Evolutionary conservation across 2,113 vertebrate genomes (phyloP).

Genomic region (Aegotheles bennettii): DNA sequence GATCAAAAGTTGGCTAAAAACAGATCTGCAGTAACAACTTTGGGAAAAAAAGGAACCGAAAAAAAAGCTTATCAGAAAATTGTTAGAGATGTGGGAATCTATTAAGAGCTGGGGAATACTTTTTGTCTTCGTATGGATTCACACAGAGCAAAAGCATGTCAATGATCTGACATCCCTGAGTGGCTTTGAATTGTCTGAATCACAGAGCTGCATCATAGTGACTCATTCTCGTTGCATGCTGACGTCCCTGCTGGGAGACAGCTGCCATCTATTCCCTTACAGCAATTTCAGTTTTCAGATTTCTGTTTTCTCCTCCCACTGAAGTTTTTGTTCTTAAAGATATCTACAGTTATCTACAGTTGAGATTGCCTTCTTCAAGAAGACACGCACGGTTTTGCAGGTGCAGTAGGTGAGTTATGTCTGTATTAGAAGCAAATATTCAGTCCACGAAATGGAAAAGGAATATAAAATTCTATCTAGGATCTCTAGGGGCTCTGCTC

Average conservation of each 20-base stretch:
- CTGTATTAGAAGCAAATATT: neutral
- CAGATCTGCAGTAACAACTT: neutral
- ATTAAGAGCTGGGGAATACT: neutral
- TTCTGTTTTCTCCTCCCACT: neutral
- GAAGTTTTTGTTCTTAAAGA: neutral
- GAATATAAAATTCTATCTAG: neutral
- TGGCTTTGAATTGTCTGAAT: conserved; percentile 27
- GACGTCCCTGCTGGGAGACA: neutral
- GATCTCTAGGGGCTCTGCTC: neutral
- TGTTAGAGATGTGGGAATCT: neutral
- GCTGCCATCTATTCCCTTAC: neutral
- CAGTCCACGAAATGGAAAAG: neutral
- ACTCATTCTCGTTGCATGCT: neutral
- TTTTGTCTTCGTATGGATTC: neutral
- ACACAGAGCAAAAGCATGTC: neutral
- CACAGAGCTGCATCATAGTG: conserved; percentile 23
- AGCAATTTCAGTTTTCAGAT: neutral
- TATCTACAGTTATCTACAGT: no score
- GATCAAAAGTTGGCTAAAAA: neutral
- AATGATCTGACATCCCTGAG: neutral
- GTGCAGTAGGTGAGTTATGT: neutral
- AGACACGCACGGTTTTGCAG: neutral
- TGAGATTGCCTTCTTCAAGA: neutral
- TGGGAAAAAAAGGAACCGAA: neutral
- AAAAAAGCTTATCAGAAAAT: neutral